Evolutionary conservation across 2,113 vertebrate species (phyloP).

Genomic region (Muntiacus muntjak): DNA sequence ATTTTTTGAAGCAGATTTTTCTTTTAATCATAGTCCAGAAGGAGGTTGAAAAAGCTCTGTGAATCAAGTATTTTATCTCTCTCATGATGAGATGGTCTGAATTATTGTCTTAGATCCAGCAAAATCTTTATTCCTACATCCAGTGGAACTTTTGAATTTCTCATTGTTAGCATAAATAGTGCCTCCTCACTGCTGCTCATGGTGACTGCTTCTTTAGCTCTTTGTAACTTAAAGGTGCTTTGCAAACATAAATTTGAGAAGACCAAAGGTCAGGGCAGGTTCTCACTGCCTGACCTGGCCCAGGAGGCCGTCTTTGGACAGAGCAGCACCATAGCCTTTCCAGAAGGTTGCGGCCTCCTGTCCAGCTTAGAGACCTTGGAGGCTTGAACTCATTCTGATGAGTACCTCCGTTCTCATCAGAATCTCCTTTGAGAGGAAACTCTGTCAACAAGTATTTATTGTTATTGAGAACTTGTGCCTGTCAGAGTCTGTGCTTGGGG

Average conservation of each 20-base stretch:
- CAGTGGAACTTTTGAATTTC: background rate
- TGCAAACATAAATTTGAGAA: background rate
- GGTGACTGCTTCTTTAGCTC: background rate
- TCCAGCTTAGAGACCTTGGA: background rate
- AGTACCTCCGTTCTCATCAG: background rate
- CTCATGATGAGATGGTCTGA: background rate
- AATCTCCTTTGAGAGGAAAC: background rate
- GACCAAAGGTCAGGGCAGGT: background rate
- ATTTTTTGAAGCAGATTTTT: slow-evolving; percentile 48
- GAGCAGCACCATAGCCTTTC: background rate
- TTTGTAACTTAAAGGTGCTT: background rate
- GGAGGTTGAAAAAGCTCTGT: background rate
- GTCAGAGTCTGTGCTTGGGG: background rate
- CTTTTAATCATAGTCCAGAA: slow-evolving; percentile 29
- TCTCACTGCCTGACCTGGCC: background rate
- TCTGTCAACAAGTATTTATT: background rate
- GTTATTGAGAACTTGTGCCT: background rate
- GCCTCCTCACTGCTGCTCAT: background rate
- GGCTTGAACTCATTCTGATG: background rate
- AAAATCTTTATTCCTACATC: background rate
- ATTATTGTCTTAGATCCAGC: background rate
- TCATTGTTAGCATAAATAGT: background rate
- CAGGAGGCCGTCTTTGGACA: background rate
- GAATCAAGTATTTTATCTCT: slow-evolving; percentile 38
- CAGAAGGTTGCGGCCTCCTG: background rate